Conservation (phyloP, 2,113 vertebrate species). For the Ceratotherium simum region DNA sequence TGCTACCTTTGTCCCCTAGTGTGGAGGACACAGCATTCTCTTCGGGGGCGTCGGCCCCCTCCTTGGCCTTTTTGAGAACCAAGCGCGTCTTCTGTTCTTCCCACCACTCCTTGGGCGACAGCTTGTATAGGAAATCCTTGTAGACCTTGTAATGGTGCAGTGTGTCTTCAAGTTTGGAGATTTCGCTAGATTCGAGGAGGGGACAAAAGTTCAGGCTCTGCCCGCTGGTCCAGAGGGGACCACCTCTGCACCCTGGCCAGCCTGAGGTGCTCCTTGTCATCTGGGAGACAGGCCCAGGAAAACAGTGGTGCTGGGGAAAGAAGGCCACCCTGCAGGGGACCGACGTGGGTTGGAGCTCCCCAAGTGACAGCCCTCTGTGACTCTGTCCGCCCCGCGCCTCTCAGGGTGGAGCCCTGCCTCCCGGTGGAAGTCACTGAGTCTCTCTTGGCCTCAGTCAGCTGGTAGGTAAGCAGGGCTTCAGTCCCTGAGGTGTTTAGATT, state of each 20-base stretch:
- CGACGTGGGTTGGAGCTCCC: background rate
- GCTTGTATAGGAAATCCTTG: constrained; percentile 91
- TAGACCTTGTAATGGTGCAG: constrained; percentile 91
- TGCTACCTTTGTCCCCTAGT: constrained; percentile 54
- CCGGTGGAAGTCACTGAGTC: background rate
- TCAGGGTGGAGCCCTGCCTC: background rate
- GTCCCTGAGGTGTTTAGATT: background rate
- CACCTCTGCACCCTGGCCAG: background rate
- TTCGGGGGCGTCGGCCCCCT: background rate
- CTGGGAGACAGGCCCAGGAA: background rate
- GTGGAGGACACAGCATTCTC: fast-evolving
- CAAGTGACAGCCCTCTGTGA: background rate
- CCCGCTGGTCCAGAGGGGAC: background rate
- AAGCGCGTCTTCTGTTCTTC: constrained; percentile 82
- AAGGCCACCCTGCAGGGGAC: background rate
- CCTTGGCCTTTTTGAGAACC: background rate
- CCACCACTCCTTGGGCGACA: constrained; percentile 94
- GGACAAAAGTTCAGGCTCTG: background rate
- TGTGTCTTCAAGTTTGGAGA: constrained; percentile 89
- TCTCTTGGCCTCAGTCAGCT: background rate
- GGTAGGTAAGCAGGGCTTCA: background rate
- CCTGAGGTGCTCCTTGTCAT: background rate
- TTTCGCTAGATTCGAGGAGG: constrained; percentile 86
- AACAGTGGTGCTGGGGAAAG: background rate
- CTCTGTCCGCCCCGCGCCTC: background rate